These are phyloP conservation scores for Natrix natrix DNA, from an alignment of 2,797 vertebrate species.

Conservation along the genomic window DNA sequence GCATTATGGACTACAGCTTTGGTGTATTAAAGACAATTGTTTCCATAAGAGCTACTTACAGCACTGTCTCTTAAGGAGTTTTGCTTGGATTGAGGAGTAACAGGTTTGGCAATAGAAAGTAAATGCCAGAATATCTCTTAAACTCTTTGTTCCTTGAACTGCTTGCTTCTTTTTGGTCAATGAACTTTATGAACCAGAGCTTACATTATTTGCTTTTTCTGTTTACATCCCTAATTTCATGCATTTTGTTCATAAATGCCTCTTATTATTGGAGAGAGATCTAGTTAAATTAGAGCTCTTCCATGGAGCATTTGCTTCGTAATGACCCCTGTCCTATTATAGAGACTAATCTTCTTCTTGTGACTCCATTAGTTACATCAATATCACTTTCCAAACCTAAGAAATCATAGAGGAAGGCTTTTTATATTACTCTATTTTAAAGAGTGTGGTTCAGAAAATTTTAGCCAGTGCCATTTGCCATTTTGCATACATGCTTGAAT, in stretches of 20 bases:
- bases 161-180: background rate
- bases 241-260: background rate
- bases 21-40: background rate
- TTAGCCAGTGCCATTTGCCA: background rate
- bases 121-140: background rate
- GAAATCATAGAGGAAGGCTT: background rate
- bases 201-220: background rate
- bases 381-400: background rate
- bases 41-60: background rate
- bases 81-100: conserved; percentile 7
- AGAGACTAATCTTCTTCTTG: conserved; percentile 21
- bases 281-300: conserved; percentile 14
- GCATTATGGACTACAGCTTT: background rate
- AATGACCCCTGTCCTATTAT: background rate
- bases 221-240: background rate
- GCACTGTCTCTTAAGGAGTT: background rate
- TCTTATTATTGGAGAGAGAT: background rate
- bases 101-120: background rate
- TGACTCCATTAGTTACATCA: background rate
- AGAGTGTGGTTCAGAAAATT: background rate
- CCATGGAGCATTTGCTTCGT: background rate
- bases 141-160: background rate
- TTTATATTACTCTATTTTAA: background rate
- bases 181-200: background rate
- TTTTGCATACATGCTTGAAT: background rate